phyloP scores from a whole-genome alignment of 2,113 vertebrate genomes.

The Seriola rivoliana region DNA sequence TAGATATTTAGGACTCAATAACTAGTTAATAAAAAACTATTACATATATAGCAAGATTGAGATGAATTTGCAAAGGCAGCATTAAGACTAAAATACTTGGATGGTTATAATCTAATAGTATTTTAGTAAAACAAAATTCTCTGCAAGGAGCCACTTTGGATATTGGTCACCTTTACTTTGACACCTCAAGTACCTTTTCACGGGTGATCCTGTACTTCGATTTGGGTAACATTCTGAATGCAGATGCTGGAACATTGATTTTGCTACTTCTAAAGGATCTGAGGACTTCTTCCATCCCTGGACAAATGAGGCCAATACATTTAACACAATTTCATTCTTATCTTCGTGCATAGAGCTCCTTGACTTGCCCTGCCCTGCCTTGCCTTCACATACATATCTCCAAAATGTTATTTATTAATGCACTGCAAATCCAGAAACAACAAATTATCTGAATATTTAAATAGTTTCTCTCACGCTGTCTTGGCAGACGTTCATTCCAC shows the following conservation, averaged over 20 bases:
- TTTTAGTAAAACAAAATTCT: neutral
- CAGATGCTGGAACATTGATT: neutral
- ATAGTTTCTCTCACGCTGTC: constrained; percentile 2
- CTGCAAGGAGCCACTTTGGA: neutral
- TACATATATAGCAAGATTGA: neutral
- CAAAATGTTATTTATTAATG: neutral
- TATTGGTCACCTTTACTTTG: neutral
- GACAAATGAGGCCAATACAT: neutral
- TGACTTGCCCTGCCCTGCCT: neutral
- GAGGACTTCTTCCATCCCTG: neutral
- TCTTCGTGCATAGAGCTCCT: neutral
- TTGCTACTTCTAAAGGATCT: neutral
- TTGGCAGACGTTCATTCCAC: constrained; percentile 11
- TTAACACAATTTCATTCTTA: neutral
- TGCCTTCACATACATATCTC: neutral
- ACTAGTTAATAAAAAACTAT: neutral
- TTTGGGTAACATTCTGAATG: neutral
- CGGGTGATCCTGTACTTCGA: neutral
- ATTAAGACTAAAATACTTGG: neutral
- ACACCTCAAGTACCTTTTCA: neutral
- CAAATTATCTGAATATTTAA: constrained; percentile 8
- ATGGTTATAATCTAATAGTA: neutral
- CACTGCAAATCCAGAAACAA: constrained; percentile 6
- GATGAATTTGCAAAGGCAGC: neutral
- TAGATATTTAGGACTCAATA: neutral